A percentile compares a stretch with the other conserved stretches of the same genome.
Evolutionary conservation across 2,888 invertebrate species (phyloP).

Genomic region (Mimumesa dahlbomi): DNA sequence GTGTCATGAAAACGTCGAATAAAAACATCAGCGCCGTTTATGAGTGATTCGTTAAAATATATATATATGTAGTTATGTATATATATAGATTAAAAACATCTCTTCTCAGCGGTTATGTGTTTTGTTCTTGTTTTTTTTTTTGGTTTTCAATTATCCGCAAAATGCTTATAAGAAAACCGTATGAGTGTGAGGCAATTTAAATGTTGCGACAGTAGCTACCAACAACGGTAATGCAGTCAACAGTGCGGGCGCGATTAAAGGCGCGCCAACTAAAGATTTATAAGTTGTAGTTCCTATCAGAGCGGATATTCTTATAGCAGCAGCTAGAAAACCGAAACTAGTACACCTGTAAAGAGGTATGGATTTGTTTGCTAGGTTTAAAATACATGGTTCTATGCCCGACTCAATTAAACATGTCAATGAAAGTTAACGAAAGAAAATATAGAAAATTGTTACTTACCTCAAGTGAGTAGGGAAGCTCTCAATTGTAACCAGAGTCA

Average conservation of each 20-base stretch:
- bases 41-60: conserved; percentile 39
- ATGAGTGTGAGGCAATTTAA: conserved; percentile 80
- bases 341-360: conserved; percentile 78
- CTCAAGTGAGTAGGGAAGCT: conserved; percentile 81
- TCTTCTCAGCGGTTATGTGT: conserved; percentile 7
- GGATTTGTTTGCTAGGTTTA: too few relatives aligned
- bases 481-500: conserved; percentile 80
- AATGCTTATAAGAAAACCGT: conserved; percentile 78
- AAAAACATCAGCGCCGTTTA: conserved; percentile 19
- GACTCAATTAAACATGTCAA: neutral
- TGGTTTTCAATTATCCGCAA: conserved; percentile 9
- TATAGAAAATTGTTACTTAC: conserved; percentile 62
- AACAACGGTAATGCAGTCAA: conserved; percentile 78
- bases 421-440: neutral
- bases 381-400: too few relatives aligned
- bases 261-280: conserved; percentile 78
- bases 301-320: conserved; percentile 78
- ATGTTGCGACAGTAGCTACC: conserved; percentile 78
- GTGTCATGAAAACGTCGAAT: conserved; percentile 21
- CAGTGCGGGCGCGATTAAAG: conserved; percentile 79
- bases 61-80: too few relatives aligned
- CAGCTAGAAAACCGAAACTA: conserved; percentile 80
- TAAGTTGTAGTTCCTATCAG: conserved; percentile 79
- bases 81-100: conserved; percentile 39
- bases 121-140: neutral